Evolutionary conservation across 1,140 invertebrate genomes (phyloP), one percentile per base, ranked within the genome.

Genomic region (Drosophila seguyi): DNA sequence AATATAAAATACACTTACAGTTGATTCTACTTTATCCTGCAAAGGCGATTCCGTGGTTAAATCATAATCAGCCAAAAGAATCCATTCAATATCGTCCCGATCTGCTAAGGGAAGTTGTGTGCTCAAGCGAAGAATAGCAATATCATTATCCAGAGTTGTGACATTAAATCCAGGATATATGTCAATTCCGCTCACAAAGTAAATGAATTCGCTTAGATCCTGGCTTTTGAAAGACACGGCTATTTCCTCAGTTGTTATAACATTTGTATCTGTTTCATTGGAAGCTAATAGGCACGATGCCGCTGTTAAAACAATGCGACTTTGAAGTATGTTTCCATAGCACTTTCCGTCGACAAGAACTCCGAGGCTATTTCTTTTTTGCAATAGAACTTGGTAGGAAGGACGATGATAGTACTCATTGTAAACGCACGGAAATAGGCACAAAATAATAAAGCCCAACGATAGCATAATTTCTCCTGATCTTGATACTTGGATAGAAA

Each of bases 251-350:
- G 48, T 10, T 25, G 45, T 20, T 8, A 75, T 18, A 1, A 53
- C 0, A 20, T 34, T n/a, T 20, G n/a, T n/a, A n/a, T 50, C 27
- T 8, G 20, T 45, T 25, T 20, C 34, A 66, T 14, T 36, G 4
- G 27, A 5, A 6, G 20, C 27, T 3, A 45, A 59, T 13, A 77
- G 22, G 47, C 74, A 77, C 22, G 74, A 68, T 31, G 74, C 74
- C 14, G 74, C 62, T 4, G 74, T 77, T 48, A 77, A 53, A 16
- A 77, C 34, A n/a, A 77, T 44, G 18, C 57, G 73, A 44, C 73
- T 77, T 55, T 77, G 74, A 8, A 77, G n/a, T 34, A 77, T 68
- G 25, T 77, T 77, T 13, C 74, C 74, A 22, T 45, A 56, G 31
- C 74, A 77, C 20, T 68, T 31, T 3, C 20, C 53, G 5, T 77